Conservation (phyloP, 2,797 vertebrate species). For the Parotocinclus haroldoi region DNA sequence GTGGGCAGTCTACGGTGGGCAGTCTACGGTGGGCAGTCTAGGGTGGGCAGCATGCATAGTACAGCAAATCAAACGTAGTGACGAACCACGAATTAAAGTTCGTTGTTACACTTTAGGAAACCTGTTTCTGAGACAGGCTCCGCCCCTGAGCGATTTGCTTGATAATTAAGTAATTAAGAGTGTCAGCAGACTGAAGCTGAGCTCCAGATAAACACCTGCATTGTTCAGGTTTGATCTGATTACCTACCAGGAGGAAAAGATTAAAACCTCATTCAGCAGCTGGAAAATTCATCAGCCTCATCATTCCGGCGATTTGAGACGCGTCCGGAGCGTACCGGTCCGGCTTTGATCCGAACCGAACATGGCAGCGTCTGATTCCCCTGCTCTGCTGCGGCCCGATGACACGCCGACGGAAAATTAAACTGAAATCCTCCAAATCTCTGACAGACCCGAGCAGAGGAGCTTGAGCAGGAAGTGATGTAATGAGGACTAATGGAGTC, state of each 20-base stretch:
- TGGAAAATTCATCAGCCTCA: not conserved
- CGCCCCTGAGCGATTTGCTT: not conserved
- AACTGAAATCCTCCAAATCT: slow-evolving; percentile 39
- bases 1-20: too few species aligned
- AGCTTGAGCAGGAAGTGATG: slow-evolving; percentile 30
- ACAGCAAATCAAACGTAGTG: too few species aligned
- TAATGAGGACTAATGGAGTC: slow-evolving; percentile 47
- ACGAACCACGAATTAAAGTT: too few species aligned
- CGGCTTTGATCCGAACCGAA: slow-evolving; percentile 45
- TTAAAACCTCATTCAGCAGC: not conserved
- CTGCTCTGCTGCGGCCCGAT: slow-evolving; percentile 35
- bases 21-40: too few species aligned
- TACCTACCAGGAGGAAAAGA: not conserved
- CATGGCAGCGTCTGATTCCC: slow-evolving; percentile 47
- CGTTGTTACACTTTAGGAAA: too few species aligned
- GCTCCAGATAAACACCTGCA: too few species aligned
- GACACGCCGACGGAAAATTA: slow-evolving; percentile 47
- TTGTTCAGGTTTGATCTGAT: too few species aligned
- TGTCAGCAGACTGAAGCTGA: not conserved
- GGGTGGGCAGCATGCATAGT: too few species aligned
- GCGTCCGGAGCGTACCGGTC: not conserved
- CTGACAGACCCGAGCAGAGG: slow-evolving; percentile 36
- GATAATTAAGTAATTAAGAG: not conserved
- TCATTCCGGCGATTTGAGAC: not conserved
- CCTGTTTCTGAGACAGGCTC: too few species aligned